phyloP scores from a whole-genome alignment of 2,888 invertebrate species.

The Ephialtes manifestator region DNA sequence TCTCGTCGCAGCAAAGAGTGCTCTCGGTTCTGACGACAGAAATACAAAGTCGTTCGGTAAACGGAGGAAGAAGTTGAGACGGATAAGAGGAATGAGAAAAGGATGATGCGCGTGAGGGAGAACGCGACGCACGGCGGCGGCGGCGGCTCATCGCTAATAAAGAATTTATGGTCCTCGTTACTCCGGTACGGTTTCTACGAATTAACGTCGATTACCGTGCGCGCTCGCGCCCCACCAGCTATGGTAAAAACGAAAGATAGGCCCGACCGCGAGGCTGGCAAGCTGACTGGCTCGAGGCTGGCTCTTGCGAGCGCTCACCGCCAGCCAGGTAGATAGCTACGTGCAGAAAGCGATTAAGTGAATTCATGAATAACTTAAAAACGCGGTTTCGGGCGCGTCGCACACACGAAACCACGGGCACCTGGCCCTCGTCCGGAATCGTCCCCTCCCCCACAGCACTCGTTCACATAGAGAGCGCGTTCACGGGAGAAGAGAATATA shows the following conservation, averaged over 20 bases:
- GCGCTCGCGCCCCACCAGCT: constrained; percentile 69
- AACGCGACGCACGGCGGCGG: constrained; percentile 6
- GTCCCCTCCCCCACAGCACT: constrained; percentile 40
- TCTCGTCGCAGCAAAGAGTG: constrained; percentile 25
- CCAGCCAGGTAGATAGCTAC: constrained; percentile 63
- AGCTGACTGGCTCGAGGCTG: constrained; percentile 25
- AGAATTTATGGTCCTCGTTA: constrained; percentile 85
- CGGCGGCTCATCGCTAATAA: constrained; percentile 80
- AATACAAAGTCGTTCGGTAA: constrained; percentile 16
- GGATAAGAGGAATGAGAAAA: constrained; percentile 65
- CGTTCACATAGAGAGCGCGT: constrained; percentile 31
- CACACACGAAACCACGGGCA: constrained; percentile 72
- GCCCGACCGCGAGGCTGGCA: constrained; percentile 18
- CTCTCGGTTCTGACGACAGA: constrained; percentile 27
- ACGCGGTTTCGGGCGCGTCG: constrained; percentile 72
- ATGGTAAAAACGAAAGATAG: constrained; percentile 75
- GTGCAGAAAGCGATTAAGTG: constrained; percentile 85
- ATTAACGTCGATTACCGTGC: constrained; percentile 84
- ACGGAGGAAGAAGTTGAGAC: constrained; percentile 14
- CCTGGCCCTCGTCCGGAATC: constrained; percentile 74
- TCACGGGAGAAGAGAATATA: neutral
- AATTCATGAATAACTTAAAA: constrained; percentile 85
- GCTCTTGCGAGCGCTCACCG: neutral
- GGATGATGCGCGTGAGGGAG: constrained; percentile 56
- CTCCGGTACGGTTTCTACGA: constrained; percentile 84